Evolutionary conservation across 1,140 invertebrate genomes (phyloP).

Genomic region (Drosophila quadrilineata): DNA sequence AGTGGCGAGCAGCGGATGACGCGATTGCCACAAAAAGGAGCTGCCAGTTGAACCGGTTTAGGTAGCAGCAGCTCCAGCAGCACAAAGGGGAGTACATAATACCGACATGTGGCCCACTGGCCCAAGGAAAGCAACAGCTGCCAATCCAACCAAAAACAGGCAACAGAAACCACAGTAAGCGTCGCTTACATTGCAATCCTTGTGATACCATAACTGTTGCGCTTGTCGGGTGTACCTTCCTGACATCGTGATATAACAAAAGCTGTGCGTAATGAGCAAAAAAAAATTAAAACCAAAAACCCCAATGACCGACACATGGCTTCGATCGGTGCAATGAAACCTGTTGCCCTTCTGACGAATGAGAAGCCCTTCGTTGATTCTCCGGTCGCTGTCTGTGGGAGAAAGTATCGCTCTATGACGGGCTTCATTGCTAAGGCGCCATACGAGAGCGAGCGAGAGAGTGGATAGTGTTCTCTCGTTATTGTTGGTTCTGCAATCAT

Average conservation of each 20-base stretch:
- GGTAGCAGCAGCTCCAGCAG: conserved; percentile 28
- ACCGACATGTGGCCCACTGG: conserved; percentile 37
- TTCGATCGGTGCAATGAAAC: conserved; percentile 47
- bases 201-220: conserved; percentile 1
- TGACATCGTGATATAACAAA: conserved; percentile 68
- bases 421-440: conserved; percentile 61
- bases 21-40: conserved; percentile 30
- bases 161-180: not conserved
- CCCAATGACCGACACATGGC: conserved; percentile 51
- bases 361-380: conserved; percentile 50
- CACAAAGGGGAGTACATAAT: not conserved
- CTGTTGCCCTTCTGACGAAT: conserved; percentile 45
- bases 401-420: conserved; percentile 54
- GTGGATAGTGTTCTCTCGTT: not conserved
- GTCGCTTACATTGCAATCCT: not conserved
- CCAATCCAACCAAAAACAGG: no score
- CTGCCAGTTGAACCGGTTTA: conserved; percentile 36
- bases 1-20: conserved; percentile 53
- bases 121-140: conserved; percentile 30
- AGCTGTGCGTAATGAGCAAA: conserved; percentile 63
- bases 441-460: conserved; percentile 22
- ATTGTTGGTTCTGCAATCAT: conserved; percentile 2
- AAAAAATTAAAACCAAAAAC: not conserved
- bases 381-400: conserved; percentile 37
- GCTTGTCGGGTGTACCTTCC: conserved; percentile 28